These are phyloP conservation scores for Setipinna tenuifilis DNA, from an alignment of 2,797 vertebrate genomes.

Conservation along the genomic window DNA sequence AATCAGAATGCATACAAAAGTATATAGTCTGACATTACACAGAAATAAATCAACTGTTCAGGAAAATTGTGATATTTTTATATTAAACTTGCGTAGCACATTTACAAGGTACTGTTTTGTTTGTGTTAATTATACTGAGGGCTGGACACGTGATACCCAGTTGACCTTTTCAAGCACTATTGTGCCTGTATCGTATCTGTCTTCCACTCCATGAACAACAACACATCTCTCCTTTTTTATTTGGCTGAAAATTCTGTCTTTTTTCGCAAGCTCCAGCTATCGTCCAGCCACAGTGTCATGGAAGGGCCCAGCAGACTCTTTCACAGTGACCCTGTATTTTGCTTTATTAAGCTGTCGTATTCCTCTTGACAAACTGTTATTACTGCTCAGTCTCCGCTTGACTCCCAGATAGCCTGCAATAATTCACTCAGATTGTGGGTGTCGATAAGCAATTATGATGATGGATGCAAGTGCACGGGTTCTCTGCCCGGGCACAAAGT, in stretches of 20 bases:
- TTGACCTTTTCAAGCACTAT: background rate
- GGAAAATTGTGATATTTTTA: background rate
- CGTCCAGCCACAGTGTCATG: background rate
- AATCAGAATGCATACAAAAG: background rate
- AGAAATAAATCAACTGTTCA: background rate
- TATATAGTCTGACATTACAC: background rate
- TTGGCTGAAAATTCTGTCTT: background rate
- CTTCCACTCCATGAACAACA: slow-evolving; percentile 9
- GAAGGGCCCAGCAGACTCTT: background rate
- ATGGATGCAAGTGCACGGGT: slow-evolving; percentile 51
- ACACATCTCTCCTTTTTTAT: background rate
- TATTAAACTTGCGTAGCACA: background rate
- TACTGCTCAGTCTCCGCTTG: slow-evolving; percentile 49
- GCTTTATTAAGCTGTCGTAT: slow-evolving; percentile 43
- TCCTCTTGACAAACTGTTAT: slow-evolving; percentile 50
- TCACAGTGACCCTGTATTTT: slow-evolving; percentile 23
- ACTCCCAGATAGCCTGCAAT: slow-evolving; percentile 42
- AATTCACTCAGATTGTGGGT: slow-evolving; percentile 61
- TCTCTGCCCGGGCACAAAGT: slow-evolving; percentile 40
- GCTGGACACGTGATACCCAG: background rate
- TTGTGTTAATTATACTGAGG: background rate
- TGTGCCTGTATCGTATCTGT: slow-evolving; percentile 12
- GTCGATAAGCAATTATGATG: slow-evolving; percentile 53
- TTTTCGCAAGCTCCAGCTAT: background rate
- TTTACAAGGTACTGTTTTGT: background rate